Evolutionary conservation across 2,888 invertebrate species (phyloP).

Genomic region (Drosophila planitibia): DNA sequence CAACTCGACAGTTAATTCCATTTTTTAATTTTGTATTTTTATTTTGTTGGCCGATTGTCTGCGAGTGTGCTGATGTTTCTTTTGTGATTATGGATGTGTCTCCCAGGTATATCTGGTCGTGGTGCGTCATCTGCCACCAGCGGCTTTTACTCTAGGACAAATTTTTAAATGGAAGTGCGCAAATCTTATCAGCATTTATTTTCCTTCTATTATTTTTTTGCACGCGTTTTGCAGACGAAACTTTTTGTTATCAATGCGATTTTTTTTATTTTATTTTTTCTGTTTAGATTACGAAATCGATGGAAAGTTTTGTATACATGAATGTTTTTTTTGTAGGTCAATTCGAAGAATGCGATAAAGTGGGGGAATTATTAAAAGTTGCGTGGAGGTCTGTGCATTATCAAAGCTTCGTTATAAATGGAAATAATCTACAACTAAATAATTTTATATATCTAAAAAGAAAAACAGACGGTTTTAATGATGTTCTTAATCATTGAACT

Average conservation of each 20-base stretch:
- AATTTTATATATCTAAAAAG: neutral
- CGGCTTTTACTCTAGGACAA: conserved; percentile 40
- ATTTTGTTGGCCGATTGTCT: neutral
- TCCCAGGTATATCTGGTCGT: neutral
- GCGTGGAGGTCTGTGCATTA: neutral
- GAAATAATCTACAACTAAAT: neutral
- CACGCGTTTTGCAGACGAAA: conserved; percentile 34
- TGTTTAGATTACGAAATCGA: conserved; percentile 58
- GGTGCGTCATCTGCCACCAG: conserved; percentile 41
- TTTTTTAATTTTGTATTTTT: neutral
- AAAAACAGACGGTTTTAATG: neutral
- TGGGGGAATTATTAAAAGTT: neutral
- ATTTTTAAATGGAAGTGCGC: conserved; percentile 30
- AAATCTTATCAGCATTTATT: conserved; percentile 48
- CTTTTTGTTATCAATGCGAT: conserved; percentile 51
- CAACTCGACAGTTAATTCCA: neutral
- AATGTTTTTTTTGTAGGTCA: conserved; percentile 54
- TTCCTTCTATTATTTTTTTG: conserved; percentile 1
- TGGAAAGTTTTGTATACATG: conserved; percentile 61
- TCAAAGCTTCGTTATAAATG: neutral
- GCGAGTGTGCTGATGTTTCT: conserved; percentile 2
- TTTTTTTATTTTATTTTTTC: conserved; percentile 11
- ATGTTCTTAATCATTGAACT: conserved; percentile 52
- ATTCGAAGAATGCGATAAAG: conserved; percentile 7
- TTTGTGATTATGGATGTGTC: neutral